Base-by-base conservation (phyloP, 2,888 invertebrate genomes). In the Aradus depressus region DNA sequence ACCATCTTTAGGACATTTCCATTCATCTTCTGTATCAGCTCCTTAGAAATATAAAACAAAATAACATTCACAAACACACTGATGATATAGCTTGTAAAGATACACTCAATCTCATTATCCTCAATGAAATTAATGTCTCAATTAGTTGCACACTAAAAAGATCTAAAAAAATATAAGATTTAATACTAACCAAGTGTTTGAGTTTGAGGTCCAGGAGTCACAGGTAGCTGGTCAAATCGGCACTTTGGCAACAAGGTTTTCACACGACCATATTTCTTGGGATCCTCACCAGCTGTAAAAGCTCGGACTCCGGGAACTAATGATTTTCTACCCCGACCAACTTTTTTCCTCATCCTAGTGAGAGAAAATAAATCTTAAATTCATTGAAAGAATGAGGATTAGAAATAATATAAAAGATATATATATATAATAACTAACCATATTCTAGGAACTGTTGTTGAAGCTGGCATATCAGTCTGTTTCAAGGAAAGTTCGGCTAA, bases 1-100 rank as follows among this genome's bases (percentile, higher is more conserved):
- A 1, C 81, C 82, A 55, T 83, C 81, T 42, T 84, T 81, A 0
- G 88, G 88, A 64, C 89, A 90, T 26, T 73, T 74, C 59, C 71
- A 77, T 12, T 71, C 71, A n/a, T n/a, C n/a, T 55, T 72, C 83
- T 22, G 59, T 57, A 12, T 53, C 52, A 19, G 56, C 19, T 25
- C 39, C 49, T 43, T 31, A 52, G 21, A 52, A 23, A 35, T 21
- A 16, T 34, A 39, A 19, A 19, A 21, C 5, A 39, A 39, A 39
- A 4, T 39, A n/a, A 39, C 21, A 4, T 5, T 16, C 4, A 4
- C 21, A 19, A 4, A 16, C 12, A 12, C 10, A 12, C 10, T 10
- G 31, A 31, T 10, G 31, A 12, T 10, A 12, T 31, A 31, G 10
- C n/a, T 45, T 25, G 14, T 19, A 1, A 42, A 44, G 18, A 4